Base-by-base conservation (phyloP, 2,113 vertebrate species). In the Athene cunicularia region DNA sequence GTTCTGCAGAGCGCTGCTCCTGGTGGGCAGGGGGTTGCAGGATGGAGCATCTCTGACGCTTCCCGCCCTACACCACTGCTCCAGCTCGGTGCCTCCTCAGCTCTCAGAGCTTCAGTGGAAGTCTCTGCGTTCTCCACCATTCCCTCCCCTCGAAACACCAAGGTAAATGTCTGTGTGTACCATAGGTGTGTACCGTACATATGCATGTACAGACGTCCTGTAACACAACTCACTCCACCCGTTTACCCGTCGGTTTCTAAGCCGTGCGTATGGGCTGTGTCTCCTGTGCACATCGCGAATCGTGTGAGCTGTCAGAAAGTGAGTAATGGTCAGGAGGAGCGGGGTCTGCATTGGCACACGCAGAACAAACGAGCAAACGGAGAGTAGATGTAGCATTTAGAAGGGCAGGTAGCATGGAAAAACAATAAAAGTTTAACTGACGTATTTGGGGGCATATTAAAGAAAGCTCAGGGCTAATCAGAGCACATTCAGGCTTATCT, bases 131-230 rank as follows among this genome's bases (percentile, higher is more conserved):
- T 33, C 39, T 11, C 32, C 1, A 0, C 45, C 12, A 1, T 43
- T 68, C 37, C 13, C 2, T 12, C 12, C 22, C 52, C 37, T 52
- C 10, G 27, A 27, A 72, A 28, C 8, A 39, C 39, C 39, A 23
- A 12, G 56, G 47, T 22, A 47, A 39, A 37, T 1, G 5, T 14
- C 74, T 37, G 32, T 4, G 3, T 3, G 7, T 30, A 3, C 72
- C 12, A 0, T 35, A 1, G 5, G 37, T 8, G 6, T 2, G 32
- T 28, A 26, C 35, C 2, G 1, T 5, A 4, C 7, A 1, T 28
- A 9, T 4, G 37, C 15, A 9, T 0, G 21, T 41, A 14, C 12
- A 0, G 9, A 3, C 6, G 24, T 30, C 58, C 5, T 0, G 30
- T 22, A 27, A 15, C 4, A 0, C 5, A 21, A 30, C 15, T 1